These are phyloP conservation scores for Automeris io DNA, from an alignment of 2,888 invertebrate species.

Conservation along the genomic window DNA sequence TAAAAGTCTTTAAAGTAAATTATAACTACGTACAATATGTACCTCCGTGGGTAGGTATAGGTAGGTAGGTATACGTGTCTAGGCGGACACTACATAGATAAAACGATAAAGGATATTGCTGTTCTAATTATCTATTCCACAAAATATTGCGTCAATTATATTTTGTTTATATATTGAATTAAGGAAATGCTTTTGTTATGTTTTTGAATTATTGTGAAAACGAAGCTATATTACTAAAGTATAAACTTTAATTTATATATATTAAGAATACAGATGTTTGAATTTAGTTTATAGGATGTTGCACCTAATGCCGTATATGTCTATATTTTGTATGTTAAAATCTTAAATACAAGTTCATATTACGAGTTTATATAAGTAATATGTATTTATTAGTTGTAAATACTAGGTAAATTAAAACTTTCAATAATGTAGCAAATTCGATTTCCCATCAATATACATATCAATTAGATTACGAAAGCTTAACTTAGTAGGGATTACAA, in stretches of 20 bases:
- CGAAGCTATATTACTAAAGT: background rate
- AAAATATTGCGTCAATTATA: slow-evolving; percentile 17
- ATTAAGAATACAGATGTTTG: background rate
- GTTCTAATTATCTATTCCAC: slow-evolving; percentile 20
- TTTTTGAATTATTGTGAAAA: background rate
- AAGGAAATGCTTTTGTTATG: slow-evolving; percentile 2
- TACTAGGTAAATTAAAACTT: too few species aligned
- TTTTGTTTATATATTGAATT: slow-evolving; percentile 4
- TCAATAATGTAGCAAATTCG: too few species aligned
- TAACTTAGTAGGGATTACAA: too few species aligned
- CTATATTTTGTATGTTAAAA: too few species aligned
- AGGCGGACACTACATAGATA: slow-evolving; percentile 14
- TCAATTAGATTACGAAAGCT: too few species aligned
- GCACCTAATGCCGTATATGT: background rate
- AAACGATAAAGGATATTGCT: slow-evolving; percentile 21
- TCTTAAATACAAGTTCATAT: too few species aligned
- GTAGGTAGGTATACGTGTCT: slow-evolving; percentile 11
- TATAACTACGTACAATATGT: too few species aligned
- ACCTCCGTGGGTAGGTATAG: too few species aligned
- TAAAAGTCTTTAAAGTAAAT: too few species aligned
- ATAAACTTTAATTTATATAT: background rate
- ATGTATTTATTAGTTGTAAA: too few species aligned
- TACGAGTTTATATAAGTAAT: too few species aligned
- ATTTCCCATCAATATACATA: too few species aligned
- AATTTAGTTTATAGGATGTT: background rate